Percentiles rank a stretch among this genome's conserved stretches.
These are phyloP conservation scores for Perdita meconis DNA, from an alignment of 2,888 invertebrate genomes.

Conservation along the genomic window DNA sequence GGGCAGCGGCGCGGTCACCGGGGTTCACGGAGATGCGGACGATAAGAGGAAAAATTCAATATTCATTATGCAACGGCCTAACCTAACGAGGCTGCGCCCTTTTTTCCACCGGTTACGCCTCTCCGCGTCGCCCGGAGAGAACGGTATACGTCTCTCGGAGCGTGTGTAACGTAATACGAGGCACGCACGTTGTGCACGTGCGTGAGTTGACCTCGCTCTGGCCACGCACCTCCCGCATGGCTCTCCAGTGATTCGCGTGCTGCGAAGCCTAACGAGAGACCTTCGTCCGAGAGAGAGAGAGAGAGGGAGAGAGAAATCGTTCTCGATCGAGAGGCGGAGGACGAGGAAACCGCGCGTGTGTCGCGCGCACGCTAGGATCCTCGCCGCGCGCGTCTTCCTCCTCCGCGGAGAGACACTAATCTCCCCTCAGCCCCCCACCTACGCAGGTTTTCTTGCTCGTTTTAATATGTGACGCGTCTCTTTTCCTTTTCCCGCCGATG, in stretches of 20 bases:
- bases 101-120: constrained; percentile 42
- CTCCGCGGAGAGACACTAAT: constrained; percentile 26
- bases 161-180: constrained; percentile 47
- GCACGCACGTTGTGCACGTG: constrained; percentile 71
- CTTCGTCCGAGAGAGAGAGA: constrained; percentile 36
- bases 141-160: constrained; percentile 46
- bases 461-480: constrained; percentile 30
- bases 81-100: constrained; percentile 41
- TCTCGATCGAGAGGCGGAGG: background rate
- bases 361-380: constrained; percentile 30
- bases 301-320: background rate
- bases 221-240: constrained; percentile 79
- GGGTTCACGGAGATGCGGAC: constrained; percentile 16
- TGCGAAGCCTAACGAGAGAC: constrained; percentile 56
- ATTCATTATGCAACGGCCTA: constrained; percentile 45
- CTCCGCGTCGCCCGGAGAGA: constrained; percentile 42
- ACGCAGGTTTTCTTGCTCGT: background rate
- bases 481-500: constrained; percentile 38
- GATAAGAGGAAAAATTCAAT: constrained; percentile 34
- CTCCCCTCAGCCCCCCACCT: background rate
- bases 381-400: constrained; percentile 26
- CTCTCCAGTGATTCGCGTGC: constrained; percentile 61
- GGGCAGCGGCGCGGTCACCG: background rate
- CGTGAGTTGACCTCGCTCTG: constrained; percentile 78
- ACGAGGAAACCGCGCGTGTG: constrained; percentile 46